Conservation (phyloP, 2,797 vertebrate species). For the Melanotaenia boesemani region DNA sequence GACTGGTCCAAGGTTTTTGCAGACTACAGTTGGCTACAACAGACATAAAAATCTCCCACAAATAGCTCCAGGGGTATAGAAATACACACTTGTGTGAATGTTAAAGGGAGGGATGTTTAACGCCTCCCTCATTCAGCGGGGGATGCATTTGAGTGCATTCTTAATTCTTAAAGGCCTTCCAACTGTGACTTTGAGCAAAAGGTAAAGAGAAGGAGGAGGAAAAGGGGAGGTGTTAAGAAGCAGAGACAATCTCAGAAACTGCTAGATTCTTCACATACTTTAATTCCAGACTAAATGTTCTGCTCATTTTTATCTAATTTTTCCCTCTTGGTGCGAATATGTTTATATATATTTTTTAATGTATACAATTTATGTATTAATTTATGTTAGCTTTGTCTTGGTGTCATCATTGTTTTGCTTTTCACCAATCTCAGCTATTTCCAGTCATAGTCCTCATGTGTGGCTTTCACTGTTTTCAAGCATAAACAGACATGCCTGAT, state of each 20-base stretch:
- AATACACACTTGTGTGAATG: conserved; percentile 58
- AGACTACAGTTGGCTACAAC: conserved; percentile 16
- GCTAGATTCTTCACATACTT: conserved; percentile 28
- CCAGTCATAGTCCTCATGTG: conserved; percentile 47
- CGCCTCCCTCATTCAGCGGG: conserved; percentile 52
- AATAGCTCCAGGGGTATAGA: conserved; percentile 30
- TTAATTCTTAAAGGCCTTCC: conserved; percentile 69
- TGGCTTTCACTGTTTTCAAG: conserved; percentile 57
- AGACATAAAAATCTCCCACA: conserved; percentile 22
- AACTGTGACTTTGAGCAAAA: conserved; percentile 72
- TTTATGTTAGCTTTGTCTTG: conserved; percentile 28
- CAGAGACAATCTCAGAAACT: conserved; percentile 30
- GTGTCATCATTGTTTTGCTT: conserved; percentile 55
- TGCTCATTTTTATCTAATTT: conserved; percentile 8
- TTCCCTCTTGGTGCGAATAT: conserved; percentile 1
- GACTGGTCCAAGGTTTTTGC: conserved; percentile 12
- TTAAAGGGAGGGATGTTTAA: conserved; percentile 62
- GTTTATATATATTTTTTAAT: neutral
- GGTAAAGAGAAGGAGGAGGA: conserved; percentile 36
- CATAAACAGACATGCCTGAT: conserved; percentile 74
- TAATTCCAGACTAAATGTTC: conserved; percentile 27
- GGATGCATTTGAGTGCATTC: conserved; percentile 52
- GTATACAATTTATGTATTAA: neutral
- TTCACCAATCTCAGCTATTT: conserved; percentile 59
- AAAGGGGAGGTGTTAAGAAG: conserved; percentile 27